Evolutionary conservation across 2,888 invertebrate genomes (phyloP).

Genomic region (Agrochola circellaris): DNA sequence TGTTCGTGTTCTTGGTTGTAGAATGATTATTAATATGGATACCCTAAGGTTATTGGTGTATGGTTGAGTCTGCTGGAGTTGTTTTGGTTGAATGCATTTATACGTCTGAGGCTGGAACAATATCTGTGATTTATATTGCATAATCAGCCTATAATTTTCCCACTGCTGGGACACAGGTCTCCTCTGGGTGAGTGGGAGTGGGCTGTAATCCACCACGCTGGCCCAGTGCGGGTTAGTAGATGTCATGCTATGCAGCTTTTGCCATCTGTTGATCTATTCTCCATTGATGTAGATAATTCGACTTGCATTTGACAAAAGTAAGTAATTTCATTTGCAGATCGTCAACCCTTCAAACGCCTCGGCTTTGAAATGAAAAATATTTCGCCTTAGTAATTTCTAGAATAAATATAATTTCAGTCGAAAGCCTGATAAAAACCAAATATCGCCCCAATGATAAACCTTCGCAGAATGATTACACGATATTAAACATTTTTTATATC

Average conservation of each 20-base stretch:
- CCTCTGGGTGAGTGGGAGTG: too few relatives aligned
- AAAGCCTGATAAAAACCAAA: background rate
- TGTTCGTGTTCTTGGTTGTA: background rate
- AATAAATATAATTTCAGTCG: slow-evolving; percentile 23
- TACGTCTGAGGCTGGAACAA: too few relatives aligned
- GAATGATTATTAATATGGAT: background rate
- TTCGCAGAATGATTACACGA: slow-evolving; percentile 20
- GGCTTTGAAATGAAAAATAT: background rate
- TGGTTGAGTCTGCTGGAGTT: background rate
- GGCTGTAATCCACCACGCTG: too few relatives aligned
- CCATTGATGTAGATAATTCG: background rate
- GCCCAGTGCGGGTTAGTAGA: too few relatives aligned
- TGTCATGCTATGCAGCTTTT: background rate
- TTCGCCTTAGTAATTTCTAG: background rate
- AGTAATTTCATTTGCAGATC: background rate
- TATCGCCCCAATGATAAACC: slow-evolving; percentile 27
- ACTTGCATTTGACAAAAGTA: background rate
- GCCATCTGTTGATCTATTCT: background rate
- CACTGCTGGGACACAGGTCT: too few relatives aligned
- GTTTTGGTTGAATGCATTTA: background rate
- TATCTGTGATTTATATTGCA: too few relatives aligned
- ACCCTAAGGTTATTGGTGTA: background rate
- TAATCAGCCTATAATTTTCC: too few relatives aligned
- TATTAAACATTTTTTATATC: slow-evolving; percentile 38
- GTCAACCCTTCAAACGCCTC: background rate